Percentiles rank a stretch among this genome's conserved stretches.
Evolutionary conservation across 2,797 vertebrate genomes (phyloP).

Genomic region (Myiotriccus ornatus): DNA sequence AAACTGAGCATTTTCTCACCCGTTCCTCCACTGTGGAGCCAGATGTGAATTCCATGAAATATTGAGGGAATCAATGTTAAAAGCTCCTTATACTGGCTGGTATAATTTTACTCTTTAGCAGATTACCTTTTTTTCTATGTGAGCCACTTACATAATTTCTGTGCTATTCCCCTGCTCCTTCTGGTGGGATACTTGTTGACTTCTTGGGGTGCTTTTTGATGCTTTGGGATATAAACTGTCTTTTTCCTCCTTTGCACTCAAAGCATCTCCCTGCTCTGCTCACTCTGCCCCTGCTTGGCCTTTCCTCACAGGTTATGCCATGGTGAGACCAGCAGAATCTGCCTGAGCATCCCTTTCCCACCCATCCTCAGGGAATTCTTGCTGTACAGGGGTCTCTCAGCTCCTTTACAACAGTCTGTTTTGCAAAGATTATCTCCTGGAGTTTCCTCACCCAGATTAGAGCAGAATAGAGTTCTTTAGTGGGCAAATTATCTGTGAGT

Average conservation of each 20-base stretch:
- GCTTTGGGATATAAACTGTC: neutral
- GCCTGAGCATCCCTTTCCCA: neutral
- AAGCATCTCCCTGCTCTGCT: neutral
- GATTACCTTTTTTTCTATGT: neutral
- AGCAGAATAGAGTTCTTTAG: neutral
- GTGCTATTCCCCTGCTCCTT: neutral
- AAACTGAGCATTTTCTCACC: neutral
- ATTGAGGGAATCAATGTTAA: constrained; percentile 60
- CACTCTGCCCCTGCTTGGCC: neutral
- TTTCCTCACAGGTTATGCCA: neutral
- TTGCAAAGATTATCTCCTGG: neutral
- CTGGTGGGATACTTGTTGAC: neutral
- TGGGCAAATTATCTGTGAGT: neutral
- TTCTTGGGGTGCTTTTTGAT: neutral
- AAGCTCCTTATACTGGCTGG: constrained; percentile 46
- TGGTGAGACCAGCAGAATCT: neutral
- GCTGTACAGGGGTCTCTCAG: neutral
- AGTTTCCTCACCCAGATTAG: neutral
- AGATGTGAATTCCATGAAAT: constrained; percentile 49
- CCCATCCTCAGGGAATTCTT: neutral
- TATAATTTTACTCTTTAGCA: constrained; percentile 46
- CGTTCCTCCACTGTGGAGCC: neutral
- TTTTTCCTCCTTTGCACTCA: neutral
- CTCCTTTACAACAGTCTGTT: neutral
- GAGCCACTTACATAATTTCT: neutral